Evolutionary conservation across 1,140 invertebrate genomes (phyloP), one percentile per base, ranked within the genome.

Genomic region (Panagrolaimus sp.): DNA sequence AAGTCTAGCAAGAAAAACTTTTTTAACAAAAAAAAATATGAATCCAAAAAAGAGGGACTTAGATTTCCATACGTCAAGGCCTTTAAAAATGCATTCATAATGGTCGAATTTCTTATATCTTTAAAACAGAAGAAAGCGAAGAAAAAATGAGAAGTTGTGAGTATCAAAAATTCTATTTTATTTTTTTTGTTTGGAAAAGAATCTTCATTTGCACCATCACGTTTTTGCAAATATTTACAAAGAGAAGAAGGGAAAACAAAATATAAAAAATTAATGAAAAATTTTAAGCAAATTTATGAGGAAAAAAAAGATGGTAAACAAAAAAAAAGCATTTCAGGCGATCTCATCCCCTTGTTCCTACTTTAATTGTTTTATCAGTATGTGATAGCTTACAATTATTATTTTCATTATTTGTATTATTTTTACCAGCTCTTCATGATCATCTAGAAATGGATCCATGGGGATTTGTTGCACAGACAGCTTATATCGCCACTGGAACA

Each of bases 361-460:
- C 76, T n/a, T 66, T 80, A 14, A 74, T 77, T 23, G 68, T 80
- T 45, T 71, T 80, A 14, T 82, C 72, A 42, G 65, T 73, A 16
- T 80, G 80, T 63, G 78, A 80, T 63, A 68, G 68, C 46, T 69
- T 80, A n/a, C 78, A 80, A 67, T 47, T 80, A 46, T 57, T 82
- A 45, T 72, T 80, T 66, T 83, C 80, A 9, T 63, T 80, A 13
- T 64, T 82, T 63, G 78, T 80, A 11, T 66, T 80, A 1, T 80
- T 76, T 42, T 44, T 80, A 0, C 78, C 78, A 14, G 78, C 78
- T 44, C 67, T 80, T 14, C 81, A 83, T 64, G 78, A 80, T 46
- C 79, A 78, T 48, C 57, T 76, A 14, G 74, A 75, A 27, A 74
- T 72, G 51, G 66, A 72, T 44, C 70, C 71, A 9, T 70, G 66